These are phyloP conservation scores for Falco cherrug DNA, from an alignment of 2,797 vertebrate genomes.

Conservation along the genomic window DNA sequence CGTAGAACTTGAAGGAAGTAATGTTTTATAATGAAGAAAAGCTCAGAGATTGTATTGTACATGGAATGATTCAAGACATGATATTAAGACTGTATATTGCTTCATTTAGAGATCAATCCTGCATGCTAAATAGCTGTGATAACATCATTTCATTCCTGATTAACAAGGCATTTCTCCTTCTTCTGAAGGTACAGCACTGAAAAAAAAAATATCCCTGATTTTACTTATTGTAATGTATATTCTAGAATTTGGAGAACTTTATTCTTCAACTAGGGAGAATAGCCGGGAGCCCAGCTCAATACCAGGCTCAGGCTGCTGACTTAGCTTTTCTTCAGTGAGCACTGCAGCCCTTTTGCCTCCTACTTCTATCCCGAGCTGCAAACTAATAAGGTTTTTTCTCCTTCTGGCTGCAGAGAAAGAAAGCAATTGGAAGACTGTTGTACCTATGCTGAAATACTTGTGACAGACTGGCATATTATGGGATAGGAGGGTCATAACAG, in stretches of 20 bases:
- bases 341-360: conserved; percentile 3
- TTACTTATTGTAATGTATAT: not conserved
- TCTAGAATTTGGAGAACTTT: not conserved
- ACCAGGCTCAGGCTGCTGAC: conserved; percentile 38
- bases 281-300: not conserved
- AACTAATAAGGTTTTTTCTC: not conserved
- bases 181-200: not conserved
- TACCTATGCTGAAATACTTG: not conserved
- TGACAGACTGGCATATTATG: not conserved
- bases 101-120: conserved; percentile 19
- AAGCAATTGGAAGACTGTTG: not conserved
- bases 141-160: not conserved
- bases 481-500: not conserved
- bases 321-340: not conserved
- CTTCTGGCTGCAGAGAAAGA: not conserved
- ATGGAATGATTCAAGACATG: not conserved
- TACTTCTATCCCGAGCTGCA: not conserved
- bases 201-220: not conserved
- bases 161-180: not conserved
- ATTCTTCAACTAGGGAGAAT: not conserved
- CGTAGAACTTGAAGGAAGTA: not conserved
- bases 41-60: not conserved
- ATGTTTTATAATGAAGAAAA: not conserved
- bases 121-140: not conserved
- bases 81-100: not conserved